A percentile compares a stretch with the other conserved stretches of the same genome.
phyloP scores from a whole-genome alignment of 1,140 invertebrate genomes.

The Liolophura sinensis region DNA sequence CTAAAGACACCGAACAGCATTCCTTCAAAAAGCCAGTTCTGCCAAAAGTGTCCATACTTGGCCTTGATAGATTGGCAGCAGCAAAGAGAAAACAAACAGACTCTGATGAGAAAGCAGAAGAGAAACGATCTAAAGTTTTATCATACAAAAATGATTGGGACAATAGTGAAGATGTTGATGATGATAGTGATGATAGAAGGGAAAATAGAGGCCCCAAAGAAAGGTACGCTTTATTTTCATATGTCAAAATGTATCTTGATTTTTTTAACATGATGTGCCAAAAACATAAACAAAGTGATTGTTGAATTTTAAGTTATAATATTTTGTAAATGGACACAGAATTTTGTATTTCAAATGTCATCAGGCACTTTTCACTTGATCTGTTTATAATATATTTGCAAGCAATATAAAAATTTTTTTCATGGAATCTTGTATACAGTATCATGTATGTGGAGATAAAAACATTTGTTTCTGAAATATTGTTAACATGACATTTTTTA shows the following conservation, averaged over 20 bases:
- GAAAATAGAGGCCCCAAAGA: constrained; percentile 18
- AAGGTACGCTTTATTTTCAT: constrained; percentile 5
- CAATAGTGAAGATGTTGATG: constrained; percentile 64
- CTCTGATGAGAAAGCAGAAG: constrained; percentile 51
- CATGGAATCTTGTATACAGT: neutral
- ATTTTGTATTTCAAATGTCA: too few relatives aligned
- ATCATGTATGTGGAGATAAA: neutral
- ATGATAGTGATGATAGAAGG: constrained; percentile 34
- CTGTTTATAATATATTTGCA: too few relatives aligned
- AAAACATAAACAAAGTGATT: too few relatives aligned
- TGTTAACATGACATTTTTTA: neutral
- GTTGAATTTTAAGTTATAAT: too few relatives aligned
- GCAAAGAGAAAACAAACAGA: constrained; percentile 64
- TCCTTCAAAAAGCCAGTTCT: constrained; percentile 69
- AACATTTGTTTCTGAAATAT: too few relatives aligned
- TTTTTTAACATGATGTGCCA: too few relatives aligned
- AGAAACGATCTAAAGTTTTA: constrained; percentile 58
- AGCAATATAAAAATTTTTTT: neutral
- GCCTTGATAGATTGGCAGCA: constrained; percentile 83
- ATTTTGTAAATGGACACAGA: too few relatives aligned
- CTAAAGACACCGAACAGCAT: constrained; percentile 61
- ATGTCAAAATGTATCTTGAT: too few relatives aligned
- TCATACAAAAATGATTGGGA: constrained; percentile 67
- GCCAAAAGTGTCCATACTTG: constrained; percentile 74
- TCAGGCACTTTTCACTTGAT: too few relatives aligned